A percentile compares a stretch with the other conserved stretches of the same genome.
phyloP scores from a whole-genome alignment of 2,888 invertebrate genomes.

The Mimas tiliae region DNA sequence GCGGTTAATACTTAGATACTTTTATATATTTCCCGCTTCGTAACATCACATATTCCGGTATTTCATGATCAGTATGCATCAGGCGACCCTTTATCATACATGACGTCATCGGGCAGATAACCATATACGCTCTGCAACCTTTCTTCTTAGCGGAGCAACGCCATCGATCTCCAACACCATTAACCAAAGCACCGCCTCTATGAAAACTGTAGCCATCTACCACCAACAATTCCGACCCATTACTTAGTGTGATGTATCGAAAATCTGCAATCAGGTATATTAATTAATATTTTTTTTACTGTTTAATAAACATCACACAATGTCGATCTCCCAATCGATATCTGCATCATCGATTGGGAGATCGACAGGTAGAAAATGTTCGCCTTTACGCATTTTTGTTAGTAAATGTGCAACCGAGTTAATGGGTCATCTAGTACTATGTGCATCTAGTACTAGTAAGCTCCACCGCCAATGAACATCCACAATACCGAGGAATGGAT shows the following conservation, averaged over 20 bases:
- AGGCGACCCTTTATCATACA: constrained; percentile 32
- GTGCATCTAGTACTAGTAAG: no score
- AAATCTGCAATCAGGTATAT: constrained; percentile 32
- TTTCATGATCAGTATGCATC: constrained; percentile 36
- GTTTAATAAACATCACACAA: no score
- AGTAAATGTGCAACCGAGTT: no score
- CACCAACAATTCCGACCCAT: constrained; percentile 38
- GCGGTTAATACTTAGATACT: neutral
- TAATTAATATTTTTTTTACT: neutral
- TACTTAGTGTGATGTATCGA: constrained; percentile 36
- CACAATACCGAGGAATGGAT: no score
- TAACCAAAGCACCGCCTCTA: constrained; percentile 27
- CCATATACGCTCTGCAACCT: constrained; percentile 36
- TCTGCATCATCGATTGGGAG: no score
- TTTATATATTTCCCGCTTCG: constrained; percentile 14
- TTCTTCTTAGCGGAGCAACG: constrained; percentile 38
- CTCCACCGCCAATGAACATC: no score
- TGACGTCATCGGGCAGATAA: constrained; percentile 31
- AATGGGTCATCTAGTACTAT: no score
- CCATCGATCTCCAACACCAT: constrained; percentile 33
- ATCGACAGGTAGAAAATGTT: no score
- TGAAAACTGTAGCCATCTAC: constrained; percentile 41
- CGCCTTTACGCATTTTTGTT: no score
- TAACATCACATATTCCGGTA: constrained; percentile 28
- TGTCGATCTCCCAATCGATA: no score